Base-by-base conservation (phyloP, 2,888 invertebrate species). In the Osmoderma eremita region DNA sequence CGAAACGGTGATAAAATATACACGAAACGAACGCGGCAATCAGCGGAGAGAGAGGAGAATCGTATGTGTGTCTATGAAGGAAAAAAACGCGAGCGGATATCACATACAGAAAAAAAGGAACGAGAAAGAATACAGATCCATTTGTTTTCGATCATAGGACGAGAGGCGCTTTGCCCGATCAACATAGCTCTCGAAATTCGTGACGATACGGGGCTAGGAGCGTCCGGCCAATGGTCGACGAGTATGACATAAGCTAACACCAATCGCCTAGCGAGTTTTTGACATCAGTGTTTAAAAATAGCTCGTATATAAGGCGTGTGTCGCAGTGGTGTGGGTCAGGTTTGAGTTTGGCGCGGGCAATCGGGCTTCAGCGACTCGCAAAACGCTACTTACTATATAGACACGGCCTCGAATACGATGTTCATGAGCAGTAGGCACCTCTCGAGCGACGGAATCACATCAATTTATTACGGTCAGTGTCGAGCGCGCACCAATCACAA, bases 231-330 rank as follows among this genome's bases (percentile, higher is more conserved):
- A 79, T 80, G 66, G 69, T 41, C 30, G 12, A 12, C 8, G 12
- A 15, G 30, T 70, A 68, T 80, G 77, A 79, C 78, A 76, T 80
- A 78, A 81, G 70, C 64, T n/a, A 42, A 17, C 38, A 49, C 81
- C 78, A 80, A 81, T 80, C 51, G 68, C 6, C 45, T 2, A 3
- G 41, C 49, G 24, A 24, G 13, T 53, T 72, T 70, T 71, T 81
- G 80, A 80, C 79, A 79, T 80, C 78, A 80, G 73, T 73, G 70
- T 75, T 76, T 80, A 80, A 80, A 80, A 79, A 79, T 79, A 79
- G 77, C 76, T 67, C 74, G 74, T 76, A 79, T 78, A 79, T 79
- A 79, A 78, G 72, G 75, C 75, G 77, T 75, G 74, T 75, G 76
- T 77, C 76, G 75, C 75, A 76, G 76, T 76, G 77, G 78, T 75